phyloP scores from a whole-genome alignment of 2,113 vertebrate genomes.

The Neodontobutis hainanensis region DNA sequence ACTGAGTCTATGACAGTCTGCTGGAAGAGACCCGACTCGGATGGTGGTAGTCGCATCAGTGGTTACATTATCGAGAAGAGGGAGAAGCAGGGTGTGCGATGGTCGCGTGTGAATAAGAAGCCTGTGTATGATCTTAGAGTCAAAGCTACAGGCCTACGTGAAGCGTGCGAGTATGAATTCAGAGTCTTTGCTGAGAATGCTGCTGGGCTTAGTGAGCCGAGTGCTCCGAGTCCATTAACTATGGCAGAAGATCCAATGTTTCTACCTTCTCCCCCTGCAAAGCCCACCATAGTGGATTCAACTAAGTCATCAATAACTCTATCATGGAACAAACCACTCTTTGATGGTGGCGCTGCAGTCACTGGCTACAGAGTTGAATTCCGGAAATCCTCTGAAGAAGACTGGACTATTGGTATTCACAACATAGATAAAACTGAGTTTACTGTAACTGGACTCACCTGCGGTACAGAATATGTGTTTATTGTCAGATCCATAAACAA shows the following conservation, averaged over 20 bases:
- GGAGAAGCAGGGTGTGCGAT: slow-evolving; percentile 93
- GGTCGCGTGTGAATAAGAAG: slow-evolving; percentile 96
- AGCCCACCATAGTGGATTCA: slow-evolving; percentile 88
- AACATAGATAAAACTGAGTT: slow-evolving; percentile 90
- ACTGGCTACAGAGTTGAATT: slow-evolving; percentile 93
- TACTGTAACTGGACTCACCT: slow-evolving; percentile 85
- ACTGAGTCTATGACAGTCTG: slow-evolving; percentile 92
- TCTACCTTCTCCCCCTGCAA: slow-evolving; percentile 90
- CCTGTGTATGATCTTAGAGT: slow-evolving; percentile 95
- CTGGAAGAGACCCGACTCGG: slow-evolving; percentile 92
- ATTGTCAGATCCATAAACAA: slow-evolving; percentile 93
- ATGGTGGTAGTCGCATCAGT: slow-evolving; percentile 92
- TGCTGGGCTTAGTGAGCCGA: slow-evolving; percentile 92
- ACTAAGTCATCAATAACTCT: slow-evolving; percentile 87
- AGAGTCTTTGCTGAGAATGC: slow-evolving; percentile 95
- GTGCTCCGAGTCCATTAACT: slow-evolving; percentile 83
- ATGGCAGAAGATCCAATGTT: slow-evolving; percentile 94
- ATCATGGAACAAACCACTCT: slow-evolving; percentile 93
- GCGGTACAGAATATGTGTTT: slow-evolving; percentile 89
- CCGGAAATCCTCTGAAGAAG: slow-evolving; percentile 86
- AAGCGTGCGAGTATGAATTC: slow-evolving; percentile 95
- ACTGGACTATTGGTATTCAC: slow-evolving; percentile 87
- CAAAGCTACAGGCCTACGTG: slow-evolving; percentile 90
- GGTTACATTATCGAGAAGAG: slow-evolving; percentile 95
- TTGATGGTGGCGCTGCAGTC: slow-evolving; percentile 92